phyloP scores from a whole-genome alignment of 2,113 vertebrate genomes.

The Oncorhynchus mykiss region DNA sequence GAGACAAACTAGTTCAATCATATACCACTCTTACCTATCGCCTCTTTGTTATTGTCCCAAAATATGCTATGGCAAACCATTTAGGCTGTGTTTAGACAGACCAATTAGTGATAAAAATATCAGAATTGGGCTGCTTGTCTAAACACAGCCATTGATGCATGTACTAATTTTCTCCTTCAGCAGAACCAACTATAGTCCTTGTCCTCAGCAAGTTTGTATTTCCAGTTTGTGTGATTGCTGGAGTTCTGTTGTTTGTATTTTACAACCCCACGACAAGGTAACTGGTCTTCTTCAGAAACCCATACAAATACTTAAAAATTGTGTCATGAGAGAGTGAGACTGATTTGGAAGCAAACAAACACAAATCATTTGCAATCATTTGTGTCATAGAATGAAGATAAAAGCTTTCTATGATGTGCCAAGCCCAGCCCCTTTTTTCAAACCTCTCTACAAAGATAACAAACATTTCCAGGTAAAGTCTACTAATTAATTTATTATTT shows the following conservation, averaged over 20 bases:
- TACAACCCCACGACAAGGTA: not conserved
- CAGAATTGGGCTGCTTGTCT: no score
- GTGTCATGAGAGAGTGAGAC: constrained; percentile 13
- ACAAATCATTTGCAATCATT: not conserved
- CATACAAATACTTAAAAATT: not conserved
- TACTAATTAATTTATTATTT: not conserved
- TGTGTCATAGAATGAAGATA: constrained; percentile 1
- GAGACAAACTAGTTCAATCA: constrained; percentile 1
- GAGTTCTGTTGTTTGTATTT: constrained; percentile 1
- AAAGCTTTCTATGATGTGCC: not conserved
- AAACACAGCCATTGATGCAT: constrained; percentile 7
- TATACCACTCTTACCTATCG: not conserved
- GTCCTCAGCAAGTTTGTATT: constrained; percentile 34
- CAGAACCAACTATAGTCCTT: not conserved
- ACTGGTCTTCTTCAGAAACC: not conserved
- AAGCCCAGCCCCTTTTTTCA: not conserved
- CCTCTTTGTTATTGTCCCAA: not conserved
- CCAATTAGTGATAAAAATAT: no score
- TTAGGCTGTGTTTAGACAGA: no score
- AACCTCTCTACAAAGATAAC: not conserved
- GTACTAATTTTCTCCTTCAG: constrained; percentile 18
- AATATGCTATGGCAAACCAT: not conserved
- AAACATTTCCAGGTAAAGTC: not conserved
- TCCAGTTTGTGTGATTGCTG: constrained; percentile 25
- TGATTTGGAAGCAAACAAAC: not conserved